Conservation (phyloP, 2,888 invertebrate genomes). For the Plemyria rubiginata region DNA sequence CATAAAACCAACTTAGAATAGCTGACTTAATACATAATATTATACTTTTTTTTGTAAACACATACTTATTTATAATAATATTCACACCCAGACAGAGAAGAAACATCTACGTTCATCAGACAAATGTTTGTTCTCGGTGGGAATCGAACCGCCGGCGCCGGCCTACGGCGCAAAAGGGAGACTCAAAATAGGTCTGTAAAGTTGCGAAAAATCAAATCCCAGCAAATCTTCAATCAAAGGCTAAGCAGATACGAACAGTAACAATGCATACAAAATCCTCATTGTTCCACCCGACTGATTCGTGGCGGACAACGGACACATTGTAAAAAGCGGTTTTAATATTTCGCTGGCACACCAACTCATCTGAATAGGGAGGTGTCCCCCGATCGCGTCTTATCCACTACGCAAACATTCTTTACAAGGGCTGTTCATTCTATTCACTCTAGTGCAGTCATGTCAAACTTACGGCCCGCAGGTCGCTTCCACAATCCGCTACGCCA, state of each 20-base stretch:
- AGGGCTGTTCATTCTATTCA: conserved; percentile 79
- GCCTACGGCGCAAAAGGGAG: neutral
- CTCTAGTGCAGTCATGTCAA: conserved; percentile 44
- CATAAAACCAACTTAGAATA: no score
- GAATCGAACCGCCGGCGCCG: neutral
- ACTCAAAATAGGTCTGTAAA: neutral
- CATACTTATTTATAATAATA: no score
- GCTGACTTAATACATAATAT: no score
- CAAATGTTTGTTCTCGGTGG: neutral
- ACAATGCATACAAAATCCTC: conserved; percentile 33
- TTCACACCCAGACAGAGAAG: no score
- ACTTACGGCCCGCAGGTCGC: neutral
- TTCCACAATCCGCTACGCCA: neutral
- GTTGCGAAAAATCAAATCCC: conserved; percentile 4
- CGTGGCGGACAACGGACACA: conserved; percentile 53
- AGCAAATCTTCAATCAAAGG: conserved; percentile 26
- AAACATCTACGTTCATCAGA: no score
- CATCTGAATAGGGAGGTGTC: conserved; percentile 73
- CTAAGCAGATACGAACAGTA: conserved; percentile 27
- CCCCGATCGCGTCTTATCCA: conserved; percentile 82
- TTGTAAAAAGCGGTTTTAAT: conserved; percentile 71
- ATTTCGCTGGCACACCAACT: conserved; percentile 60
- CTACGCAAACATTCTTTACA: conserved; percentile 83
- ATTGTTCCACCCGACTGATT: conserved; percentile 46
- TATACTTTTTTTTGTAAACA: no score